Base-by-base conservation (phyloP, 2,113 vertebrate genomes). In the Spea bombifrons region DNA sequence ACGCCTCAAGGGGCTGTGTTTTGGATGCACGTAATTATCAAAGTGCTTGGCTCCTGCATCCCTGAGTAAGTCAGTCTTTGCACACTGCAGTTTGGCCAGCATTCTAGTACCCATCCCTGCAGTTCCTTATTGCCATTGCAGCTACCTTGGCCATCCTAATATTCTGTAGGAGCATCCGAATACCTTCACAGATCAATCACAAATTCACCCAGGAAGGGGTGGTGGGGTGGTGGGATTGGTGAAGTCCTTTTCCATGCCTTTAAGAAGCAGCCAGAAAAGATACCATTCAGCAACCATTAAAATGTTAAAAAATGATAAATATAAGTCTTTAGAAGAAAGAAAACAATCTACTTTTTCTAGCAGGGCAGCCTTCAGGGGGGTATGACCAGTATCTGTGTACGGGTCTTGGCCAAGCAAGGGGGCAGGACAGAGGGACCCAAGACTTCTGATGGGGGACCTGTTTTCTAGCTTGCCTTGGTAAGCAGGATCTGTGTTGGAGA, bases 1-100 rank as follows among this genome's bases (percentile, higher is more conserved):
- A 68, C 59, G 43, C 76, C 47, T 55, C 6, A 47, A 55, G 49
- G 48, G 59, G 13, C 44, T 13, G 15, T 57, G 46, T 59, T 53
- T 17, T 17, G n/a, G 57, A 79, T 46, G 44, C 30, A 48, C n/a
- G 70, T 43, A 66, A 15, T 8, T 45, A 43, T 66, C 45, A 73
- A 80, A 74, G 72, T 57, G 48, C 64, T 67, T 80, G 44, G 65
- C 65, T 80, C 72, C 78, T 68, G 78, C 78, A 68, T 80, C 65
- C 78, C 78, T 80, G 78, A 80, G 78, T 66, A 79, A 49, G 61
- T 78, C 48, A 66, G 57, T 57, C 63, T 49, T 66, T n/a, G 57
- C 57, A 5, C 71, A 66, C 49, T 55, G 15, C 59, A 72, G 8
- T 30, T 55, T 43, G 7, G 69, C 53, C 7, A 65, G 45, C 16